A percentile compares a stretch with the other conserved stretches of the same genome.
Conservation (phyloP, 2,888 invertebrate species). For the Callinectes sapidus region DNA sequence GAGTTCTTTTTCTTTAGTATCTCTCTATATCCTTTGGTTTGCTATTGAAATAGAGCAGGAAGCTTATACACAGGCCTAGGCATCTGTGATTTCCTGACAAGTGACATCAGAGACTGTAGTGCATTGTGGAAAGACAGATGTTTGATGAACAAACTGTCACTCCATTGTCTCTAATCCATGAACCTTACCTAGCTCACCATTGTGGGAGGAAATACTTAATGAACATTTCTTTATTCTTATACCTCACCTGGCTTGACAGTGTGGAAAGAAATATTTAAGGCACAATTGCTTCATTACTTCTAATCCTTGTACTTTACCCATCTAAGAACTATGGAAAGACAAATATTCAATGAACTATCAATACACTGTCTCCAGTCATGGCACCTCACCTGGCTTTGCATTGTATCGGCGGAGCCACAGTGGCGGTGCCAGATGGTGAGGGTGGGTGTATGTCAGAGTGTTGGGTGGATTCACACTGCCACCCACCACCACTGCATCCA, state of each 20-base stretch:
- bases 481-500: constrained; percentile 70
- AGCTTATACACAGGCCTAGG: too few relatives aligned
- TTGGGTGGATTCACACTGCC: constrained; percentile 62
- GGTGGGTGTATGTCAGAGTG: constrained; percentile 52
- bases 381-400: constrained; percentile 45
- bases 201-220: constrained; percentile 23
- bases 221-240: too few relatives aligned
- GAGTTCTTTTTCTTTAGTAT: too few relatives aligned
- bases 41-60: too few relatives aligned
- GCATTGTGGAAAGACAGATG: too few relatives aligned
- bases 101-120: too few relatives aligned
- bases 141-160: too few relatives aligned
- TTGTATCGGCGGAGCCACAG: constrained; percentile 71
- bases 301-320: constrained; percentile 37
- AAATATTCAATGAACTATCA: too few relatives aligned
- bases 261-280: not conserved
- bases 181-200: constrained; percentile 52
- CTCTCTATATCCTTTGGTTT: too few relatives aligned
- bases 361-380: not conserved
- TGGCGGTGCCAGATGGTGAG: constrained; percentile 57
- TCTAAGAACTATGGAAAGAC: constrained; percentile 47
- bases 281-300: too few relatives aligned
- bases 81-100: too few relatives aligned
- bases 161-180: too few relatives aligned
- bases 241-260: constrained; percentile 60